phyloP scores from a whole-genome alignment of 1,140 invertebrate genomes.

The Cherax quadricarinatus region DNA sequence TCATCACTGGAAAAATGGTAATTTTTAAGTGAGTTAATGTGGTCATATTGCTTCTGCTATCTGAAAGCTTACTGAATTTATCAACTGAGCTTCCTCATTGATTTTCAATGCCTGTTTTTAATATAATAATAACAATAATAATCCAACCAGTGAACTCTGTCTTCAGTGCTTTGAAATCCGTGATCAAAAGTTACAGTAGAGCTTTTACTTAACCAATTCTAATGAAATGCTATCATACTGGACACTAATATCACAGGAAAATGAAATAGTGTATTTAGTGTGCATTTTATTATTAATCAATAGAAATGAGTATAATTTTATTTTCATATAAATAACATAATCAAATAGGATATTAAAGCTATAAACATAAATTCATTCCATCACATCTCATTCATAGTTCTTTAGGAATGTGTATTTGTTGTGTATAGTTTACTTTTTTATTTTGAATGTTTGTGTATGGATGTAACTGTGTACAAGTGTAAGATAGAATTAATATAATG shows the following conservation, averaged over 20 bases:
- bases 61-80: no score
- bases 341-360: slow-evolving; percentile 50
- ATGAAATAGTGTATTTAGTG: slow-evolving; percentile 9
- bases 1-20: no score
- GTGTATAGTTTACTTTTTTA: not conserved
- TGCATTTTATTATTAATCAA: slow-evolving; percentile 60
- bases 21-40: no score
- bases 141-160: no score
- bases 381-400: not conserved
- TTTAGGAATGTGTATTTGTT: not conserved
- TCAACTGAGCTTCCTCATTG: no score
- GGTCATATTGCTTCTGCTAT: no score
- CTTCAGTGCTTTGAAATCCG: no score
- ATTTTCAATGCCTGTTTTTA: no score
- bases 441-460: not conserved
- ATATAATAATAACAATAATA: no score
- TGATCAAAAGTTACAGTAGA: no score
- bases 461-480: not conserved
- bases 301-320: slow-evolving; percentile 51
- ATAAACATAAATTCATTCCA: slow-evolving; percentile 32
- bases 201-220: not conserved
- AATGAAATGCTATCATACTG: no score
- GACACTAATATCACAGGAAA: not conserved
- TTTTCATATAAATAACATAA: slow-evolving; percentile 51
- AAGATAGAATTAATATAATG: not conserved